These are phyloP conservation scores for Columba livia DNA, from an alignment of 2,113 vertebrate species.

Conservation along the genomic window DNA sequence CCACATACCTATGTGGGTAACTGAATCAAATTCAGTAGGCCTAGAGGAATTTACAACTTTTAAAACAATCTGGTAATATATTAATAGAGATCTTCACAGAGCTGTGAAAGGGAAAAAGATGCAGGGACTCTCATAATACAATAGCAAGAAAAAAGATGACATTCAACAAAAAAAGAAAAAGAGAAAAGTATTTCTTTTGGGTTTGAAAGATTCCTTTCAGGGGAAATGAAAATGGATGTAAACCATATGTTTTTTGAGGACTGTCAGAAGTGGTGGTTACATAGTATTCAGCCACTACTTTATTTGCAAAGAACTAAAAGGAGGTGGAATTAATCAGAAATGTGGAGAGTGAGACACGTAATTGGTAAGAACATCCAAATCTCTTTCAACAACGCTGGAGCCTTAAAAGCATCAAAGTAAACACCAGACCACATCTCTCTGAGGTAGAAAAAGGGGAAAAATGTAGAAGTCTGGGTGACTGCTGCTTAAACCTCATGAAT, in stretches of 20 bases:
- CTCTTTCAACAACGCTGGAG: not conserved
- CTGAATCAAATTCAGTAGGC: not conserved
- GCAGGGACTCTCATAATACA: not conserved
- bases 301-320: not conserved
- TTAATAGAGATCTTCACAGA: not conserved
- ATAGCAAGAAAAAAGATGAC: not conserved
- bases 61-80: not conserved
- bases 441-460: not conserved
- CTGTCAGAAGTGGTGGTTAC: not conserved
- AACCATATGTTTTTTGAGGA: not conserved
- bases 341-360: not conserved
- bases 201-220: not conserved
- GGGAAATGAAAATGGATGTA: not conserved
- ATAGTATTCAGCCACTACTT: not conserved
- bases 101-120: not conserved
- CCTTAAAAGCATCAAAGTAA: not conserved
- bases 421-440: not conserved
- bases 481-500: not conserved
- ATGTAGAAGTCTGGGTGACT: not conserved
- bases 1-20: not conserved
- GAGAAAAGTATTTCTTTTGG: not conserved
- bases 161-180: not conserved
- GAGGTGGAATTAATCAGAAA: not conserved
- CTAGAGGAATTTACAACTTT: not conserved
- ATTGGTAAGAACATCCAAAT: not conserved